These are phyloP conservation scores for Tenthredo amoena DNA, from an alignment of 2,888 invertebrate genomes.

Conservation along the genomic window DNA sequence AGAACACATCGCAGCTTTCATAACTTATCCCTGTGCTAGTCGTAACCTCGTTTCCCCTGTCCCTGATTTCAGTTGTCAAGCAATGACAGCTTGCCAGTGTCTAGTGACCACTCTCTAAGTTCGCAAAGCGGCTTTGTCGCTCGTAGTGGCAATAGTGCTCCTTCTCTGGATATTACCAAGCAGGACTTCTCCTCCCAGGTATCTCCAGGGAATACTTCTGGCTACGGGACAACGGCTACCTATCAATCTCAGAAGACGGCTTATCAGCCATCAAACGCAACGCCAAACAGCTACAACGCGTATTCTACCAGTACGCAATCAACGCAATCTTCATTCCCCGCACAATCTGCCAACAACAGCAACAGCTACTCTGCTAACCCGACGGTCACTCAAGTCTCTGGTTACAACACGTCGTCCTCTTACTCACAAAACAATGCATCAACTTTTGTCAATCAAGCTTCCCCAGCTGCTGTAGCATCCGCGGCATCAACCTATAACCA, in stretches of 20 bases:
- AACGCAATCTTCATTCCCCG: conserved; percentile 80
- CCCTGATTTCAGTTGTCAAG: conserved; percentile 68
- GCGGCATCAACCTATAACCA: conserved; percentile 73
- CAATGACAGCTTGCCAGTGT: conserved; percentile 74
- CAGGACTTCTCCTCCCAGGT: conserved; percentile 72
- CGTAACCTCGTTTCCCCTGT: conserved; percentile 43
- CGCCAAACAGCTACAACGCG: conserved; percentile 72
- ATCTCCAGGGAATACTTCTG: conserved; percentile 70
- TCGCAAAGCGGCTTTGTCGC: conserved; percentile 71
- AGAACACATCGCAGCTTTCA: conserved; percentile 17
- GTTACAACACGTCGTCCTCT: conserved; percentile 70
- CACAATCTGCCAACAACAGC: conserved; percentile 79
- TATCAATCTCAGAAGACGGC: conserved; percentile 76
- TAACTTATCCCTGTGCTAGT: conserved; percentile 52
- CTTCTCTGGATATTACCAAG: conserved; percentile 69
- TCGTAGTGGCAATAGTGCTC: conserved; percentile 65
- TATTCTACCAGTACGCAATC: conserved; percentile 79
- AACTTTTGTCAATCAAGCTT: conserved; percentile 72
- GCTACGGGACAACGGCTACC: conserved; percentile 57
- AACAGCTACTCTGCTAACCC: conserved; percentile 73
- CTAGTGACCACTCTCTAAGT: conserved; percentile 75
- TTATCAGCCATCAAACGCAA: conserved; percentile 76
- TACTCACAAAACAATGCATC: conserved; percentile 74
- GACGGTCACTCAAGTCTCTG: conserved; percentile 70
- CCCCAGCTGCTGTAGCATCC: conserved; percentile 71